Evolutionary conservation across 2,113 vertebrate species (phyloP), one percentile per base, ranked within the genome.

Genomic region (Pipra filicauda): DNA sequence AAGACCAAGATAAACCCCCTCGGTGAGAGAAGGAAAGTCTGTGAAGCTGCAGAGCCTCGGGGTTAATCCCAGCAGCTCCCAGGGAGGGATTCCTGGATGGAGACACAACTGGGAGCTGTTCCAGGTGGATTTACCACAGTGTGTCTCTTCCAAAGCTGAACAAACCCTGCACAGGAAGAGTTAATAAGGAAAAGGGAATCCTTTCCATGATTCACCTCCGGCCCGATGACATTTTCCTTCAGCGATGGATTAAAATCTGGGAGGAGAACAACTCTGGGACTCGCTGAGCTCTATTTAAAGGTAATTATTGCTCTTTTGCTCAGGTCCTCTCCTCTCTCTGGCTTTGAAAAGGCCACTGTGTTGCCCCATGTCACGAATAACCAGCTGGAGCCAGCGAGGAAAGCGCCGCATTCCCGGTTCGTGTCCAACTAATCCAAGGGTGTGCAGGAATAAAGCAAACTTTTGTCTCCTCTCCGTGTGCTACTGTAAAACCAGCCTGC

Each of bases 171-270:
- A 44, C 49, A 80, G 15, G 12, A 96, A 74, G 19, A 51, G 82
- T 81, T 91, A 82, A 90, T 6, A 8, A 39, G 19, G 51, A 46
- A 87, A 85, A 71, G 49, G 65, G 9, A 52, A 28, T 43, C 69
- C 71, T 83, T 93, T 22, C 48, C 58, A 72, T 51, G 57, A 87
- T 86, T 92, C 86, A 51, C 78, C 5, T 16, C 66, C 13, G 62
- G 31, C 65, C 58, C 28, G 70, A 72, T 91, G 92, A 91, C 90
- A 94, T 95, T 97, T 96, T 81, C 87, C 72, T 92, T 89, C 72
- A 66, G 44, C 12, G 2, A 59, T 28, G 65, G 49, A 73, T 61
- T 39, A 92, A 97, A 85, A 91, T 88, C 67, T 80, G 85, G 70
- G 73, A 69, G 64, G 74, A 77, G 94, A 96, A 97, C 28, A 44